phyloP scores from a whole-genome alignment of 2,113 vertebrate species.

The Sander vitreus region DNA sequence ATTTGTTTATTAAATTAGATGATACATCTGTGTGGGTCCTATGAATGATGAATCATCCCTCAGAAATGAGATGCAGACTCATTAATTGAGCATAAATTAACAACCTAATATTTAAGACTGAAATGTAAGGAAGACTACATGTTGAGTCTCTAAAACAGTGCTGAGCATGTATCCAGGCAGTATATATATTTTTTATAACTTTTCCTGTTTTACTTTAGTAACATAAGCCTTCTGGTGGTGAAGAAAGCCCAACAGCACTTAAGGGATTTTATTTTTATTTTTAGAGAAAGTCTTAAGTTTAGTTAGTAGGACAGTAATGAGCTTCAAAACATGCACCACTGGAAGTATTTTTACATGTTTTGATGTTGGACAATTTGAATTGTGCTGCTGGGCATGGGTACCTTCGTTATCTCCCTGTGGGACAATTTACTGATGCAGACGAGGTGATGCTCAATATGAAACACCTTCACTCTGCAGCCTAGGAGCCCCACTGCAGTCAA shows the following conservation, averaged over 20 bases:
- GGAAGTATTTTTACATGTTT: conserved; percentile 32
- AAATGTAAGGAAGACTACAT: conserved; percentile 11
- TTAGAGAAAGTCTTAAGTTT: conserved; percentile 5
- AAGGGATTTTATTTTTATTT: conserved; percentile 30
- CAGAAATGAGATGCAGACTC: conserved; percentile 40
- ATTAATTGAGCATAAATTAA: conserved; percentile 59
- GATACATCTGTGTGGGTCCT: conserved; percentile 61
- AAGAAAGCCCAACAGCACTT: conserved; percentile 27
- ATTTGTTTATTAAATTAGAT: conserved; percentile 62
- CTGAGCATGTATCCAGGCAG: conserved; percentile 6
- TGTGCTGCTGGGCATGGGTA: not conserved
- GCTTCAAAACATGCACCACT: conserved; percentile 7
- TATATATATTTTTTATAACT: conserved; percentile 41
- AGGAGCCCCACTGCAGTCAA: not conserved
- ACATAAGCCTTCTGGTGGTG: conserved; percentile 18
- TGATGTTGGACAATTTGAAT: conserved; percentile 5
- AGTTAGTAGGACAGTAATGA: conserved; percentile 22
- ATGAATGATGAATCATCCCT: conserved; percentile 59
- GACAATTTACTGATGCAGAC: not conserved
- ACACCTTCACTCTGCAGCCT: conserved; percentile 22
- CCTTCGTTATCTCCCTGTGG: conserved; percentile 12
- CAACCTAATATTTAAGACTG: conserved; percentile 8
- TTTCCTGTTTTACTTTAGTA: conserved; percentile 27
- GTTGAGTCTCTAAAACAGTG: conserved; percentile 5
- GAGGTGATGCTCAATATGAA: conserved; percentile 28